A percentile compares a stretch with the other conserved stretches of the same genome.
These are phyloP conservation scores for Cecidostiba fungosa DNA, from an alignment of 2,888 invertebrate species.

Conservation along the genomic window DNA sequence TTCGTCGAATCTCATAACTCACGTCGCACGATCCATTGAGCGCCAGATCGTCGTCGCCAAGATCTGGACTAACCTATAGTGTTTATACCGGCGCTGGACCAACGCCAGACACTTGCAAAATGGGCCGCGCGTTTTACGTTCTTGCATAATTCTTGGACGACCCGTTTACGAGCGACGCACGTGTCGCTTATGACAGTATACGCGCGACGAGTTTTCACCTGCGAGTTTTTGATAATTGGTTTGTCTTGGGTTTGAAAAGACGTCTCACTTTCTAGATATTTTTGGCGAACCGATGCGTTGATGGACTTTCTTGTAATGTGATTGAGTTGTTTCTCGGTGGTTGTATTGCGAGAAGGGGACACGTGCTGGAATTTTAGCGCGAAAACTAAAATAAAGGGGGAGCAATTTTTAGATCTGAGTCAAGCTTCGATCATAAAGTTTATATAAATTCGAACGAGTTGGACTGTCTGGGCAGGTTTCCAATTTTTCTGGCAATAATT, in stretches of 20 bases:
- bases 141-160: slow-evolving; percentile 58
- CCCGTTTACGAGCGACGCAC: slow-evolving; percentile 14
- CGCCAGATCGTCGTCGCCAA: neutral
- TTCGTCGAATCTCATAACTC: neutral
- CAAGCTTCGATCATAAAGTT: slow-evolving; percentile 2
- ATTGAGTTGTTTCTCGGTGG: neutral
- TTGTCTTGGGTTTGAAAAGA: neutral
- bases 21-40: neutral
- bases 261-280: neutral
- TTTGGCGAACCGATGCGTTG: neutral
- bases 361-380: neutral
- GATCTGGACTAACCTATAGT: neutral
- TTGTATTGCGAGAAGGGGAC: neutral
- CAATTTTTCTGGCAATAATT: neutral
- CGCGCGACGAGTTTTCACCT: neutral
- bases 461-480: neutral
- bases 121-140: neutral
- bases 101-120: slow-evolving; percentile 35
- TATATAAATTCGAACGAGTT: neutral
- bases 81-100: slow-evolving; percentile 32
- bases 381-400: neutral
- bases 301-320: neutral
- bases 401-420: slow-evolving; percentile 3
- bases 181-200: slow-evolving; percentile 10
- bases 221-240: neutral